Conservation (phyloP, 2,797 vertebrate genomes). For the Anguilla marmorata region DNA sequence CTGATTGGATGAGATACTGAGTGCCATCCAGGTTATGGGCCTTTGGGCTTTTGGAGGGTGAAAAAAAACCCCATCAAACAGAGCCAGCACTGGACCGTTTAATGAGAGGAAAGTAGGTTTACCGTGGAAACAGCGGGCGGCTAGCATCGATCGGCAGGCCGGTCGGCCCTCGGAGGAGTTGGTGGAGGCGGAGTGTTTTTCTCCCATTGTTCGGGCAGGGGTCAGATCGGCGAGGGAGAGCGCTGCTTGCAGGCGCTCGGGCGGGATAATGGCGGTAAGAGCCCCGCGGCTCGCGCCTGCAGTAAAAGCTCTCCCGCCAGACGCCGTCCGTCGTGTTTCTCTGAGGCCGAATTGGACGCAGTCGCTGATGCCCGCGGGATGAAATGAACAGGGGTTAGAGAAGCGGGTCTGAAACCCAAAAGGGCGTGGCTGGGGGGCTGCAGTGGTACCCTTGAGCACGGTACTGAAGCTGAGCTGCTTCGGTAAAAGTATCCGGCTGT, state of each 20-base stretch:
- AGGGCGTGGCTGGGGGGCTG: too few relatives aligned
- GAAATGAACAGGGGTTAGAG: too few relatives aligned
- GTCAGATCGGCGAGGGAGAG: background rate
- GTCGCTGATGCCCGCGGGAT: too few relatives aligned
- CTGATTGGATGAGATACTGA: background rate
- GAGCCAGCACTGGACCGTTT: background rate
- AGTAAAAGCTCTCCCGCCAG: background rate
- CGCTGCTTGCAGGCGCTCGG: background rate
- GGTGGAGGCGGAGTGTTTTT: background rate
- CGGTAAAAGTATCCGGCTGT: too few relatives aligned
- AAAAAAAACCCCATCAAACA: background rate
- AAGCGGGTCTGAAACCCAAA: too few relatives aligned
- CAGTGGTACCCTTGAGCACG: too few relatives aligned
- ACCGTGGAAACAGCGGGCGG: slow-evolving; percentile 5
- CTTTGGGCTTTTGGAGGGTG: background rate
- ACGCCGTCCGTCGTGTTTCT: too few relatives aligned
- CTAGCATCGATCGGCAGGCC: background rate
- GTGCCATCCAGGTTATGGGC: background rate
- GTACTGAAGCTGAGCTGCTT: too few relatives aligned
- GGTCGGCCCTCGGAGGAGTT: background rate
- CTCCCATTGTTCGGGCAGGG: background rate
- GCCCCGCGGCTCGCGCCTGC: background rate
- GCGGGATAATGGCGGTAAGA: background rate
- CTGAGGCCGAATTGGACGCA: too few relatives aligned
- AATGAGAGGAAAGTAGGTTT: slow-evolving; percentile 10